Conservation (phyloP, 2,888 invertebrate genomes). For the Drosophila buzzatii region DNA sequence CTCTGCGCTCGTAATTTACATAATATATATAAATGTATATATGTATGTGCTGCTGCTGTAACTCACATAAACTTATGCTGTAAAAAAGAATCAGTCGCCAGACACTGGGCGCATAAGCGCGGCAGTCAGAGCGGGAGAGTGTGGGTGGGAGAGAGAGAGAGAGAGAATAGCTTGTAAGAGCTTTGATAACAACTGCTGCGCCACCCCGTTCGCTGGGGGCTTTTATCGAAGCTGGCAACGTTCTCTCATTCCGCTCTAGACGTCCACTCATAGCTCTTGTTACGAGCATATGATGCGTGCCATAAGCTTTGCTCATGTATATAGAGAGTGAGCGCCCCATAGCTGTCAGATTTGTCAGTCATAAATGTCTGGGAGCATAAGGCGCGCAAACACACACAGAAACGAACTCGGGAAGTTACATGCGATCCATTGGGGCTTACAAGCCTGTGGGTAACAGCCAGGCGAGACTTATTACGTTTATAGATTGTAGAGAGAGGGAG, state of each 20-base stretch:
- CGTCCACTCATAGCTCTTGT: slow-evolving; percentile 19
- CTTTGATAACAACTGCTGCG: slow-evolving; percentile 68
- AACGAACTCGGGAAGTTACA: slow-evolving; percentile 49
- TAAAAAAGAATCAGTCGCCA: slow-evolving; percentile 58
- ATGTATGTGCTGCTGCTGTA: not conserved
- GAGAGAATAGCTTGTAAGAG: slow-evolving; percentile 56
- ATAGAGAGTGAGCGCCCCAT: not conserved
- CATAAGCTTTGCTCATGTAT: slow-evolving; percentile 37
- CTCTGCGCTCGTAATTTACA: slow-evolving; percentile 69
- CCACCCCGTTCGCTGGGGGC: slow-evolving; percentile 24
- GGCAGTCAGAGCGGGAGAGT: not conserved
- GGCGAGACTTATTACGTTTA: not conserved
- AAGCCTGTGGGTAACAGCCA: slow-evolving; percentile 1
- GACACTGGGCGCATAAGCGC: not conserved
- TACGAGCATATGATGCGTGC: slow-evolving; percentile 58
- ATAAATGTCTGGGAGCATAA: slow-evolving; percentile 48
- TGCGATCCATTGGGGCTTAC: slow-evolving; percentile 39
- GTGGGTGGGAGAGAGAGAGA: slow-evolving; percentile 6
- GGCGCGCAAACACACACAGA: slow-evolving; percentile 14
- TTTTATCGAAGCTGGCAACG: slow-evolving; percentile 33
- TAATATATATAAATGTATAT: slow-evolving; percentile 62
- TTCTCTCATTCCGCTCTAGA: not conserved
- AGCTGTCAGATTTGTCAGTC: slow-evolving; percentile 62
- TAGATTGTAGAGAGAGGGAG: too few species aligned
- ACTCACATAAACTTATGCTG: slow-evolving; percentile 32